Evolutionary conservation across 2,113 vertebrate genomes (phyloP).

Genomic region (Nycticebus coucang): DNA sequence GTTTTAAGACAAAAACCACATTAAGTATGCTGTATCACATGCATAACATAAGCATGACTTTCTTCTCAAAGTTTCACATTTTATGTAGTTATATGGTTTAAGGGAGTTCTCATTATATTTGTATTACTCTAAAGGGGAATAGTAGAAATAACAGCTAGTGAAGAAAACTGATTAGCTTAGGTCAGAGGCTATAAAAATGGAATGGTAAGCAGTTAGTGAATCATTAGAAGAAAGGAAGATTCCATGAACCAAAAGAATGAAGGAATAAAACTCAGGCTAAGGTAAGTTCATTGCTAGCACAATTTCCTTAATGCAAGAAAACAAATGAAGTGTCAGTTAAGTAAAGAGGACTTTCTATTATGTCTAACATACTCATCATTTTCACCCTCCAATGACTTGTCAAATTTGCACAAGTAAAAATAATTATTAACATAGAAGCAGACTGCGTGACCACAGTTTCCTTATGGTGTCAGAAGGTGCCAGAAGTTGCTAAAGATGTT

Average conservation of each 20-base stretch:
- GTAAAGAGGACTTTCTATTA: conserved; percentile 60
- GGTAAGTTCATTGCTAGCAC: conserved; percentile 3
- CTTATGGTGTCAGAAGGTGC: conserved; percentile 73
- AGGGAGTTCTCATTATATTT: conserved; percentile 55
- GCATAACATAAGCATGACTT: conserved; percentile 57
- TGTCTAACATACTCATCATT: conserved; percentile 63
- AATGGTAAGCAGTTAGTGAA: conserved; percentile 61
- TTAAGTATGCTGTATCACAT: conserved; percentile 38
- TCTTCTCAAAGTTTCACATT: conserved; percentile 69
- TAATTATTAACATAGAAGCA: conserved; percentile 73
- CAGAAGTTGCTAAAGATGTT: conserved; percentile 71
- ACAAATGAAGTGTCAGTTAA: conserved; percentile 70
- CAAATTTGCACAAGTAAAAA: conserved; percentile 74
- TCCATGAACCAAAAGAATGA: conserved; percentile 57
- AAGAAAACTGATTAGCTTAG: conserved; percentile 65
- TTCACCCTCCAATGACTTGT: conserved; percentile 70
- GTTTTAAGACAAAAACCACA: conserved; percentile 69
- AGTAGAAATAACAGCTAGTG: conserved; percentile 61
- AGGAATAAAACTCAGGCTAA: conserved; percentile 59
- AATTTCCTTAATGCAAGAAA: not conserved
- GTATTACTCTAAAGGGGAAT: conserved; percentile 55
- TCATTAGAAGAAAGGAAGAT: not conserved
- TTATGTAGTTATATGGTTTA: conserved; percentile 68
- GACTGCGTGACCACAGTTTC: conserved; percentile 59
- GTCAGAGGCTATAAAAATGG: conserved; percentile 45